Base-by-base conservation (phyloP, 2,888 invertebrate genomes). In the Platycheirus albimanus region DNA sequence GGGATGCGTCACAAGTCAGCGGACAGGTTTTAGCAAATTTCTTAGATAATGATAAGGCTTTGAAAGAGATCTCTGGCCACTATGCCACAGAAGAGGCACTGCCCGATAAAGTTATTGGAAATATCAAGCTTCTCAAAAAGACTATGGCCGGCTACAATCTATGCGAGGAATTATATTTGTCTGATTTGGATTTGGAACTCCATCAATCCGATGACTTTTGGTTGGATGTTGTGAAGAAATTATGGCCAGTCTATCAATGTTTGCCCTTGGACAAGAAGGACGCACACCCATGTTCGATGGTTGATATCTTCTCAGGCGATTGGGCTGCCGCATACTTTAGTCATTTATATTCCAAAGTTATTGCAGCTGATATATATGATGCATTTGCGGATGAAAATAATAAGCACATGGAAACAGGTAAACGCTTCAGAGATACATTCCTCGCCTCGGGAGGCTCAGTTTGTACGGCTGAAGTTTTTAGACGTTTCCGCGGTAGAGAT, bases 401-500 rank as follows among this genome's bases (percentile, higher is more conserved):
- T 0, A 85, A 92, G 36, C 74, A 84, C 30, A 77, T 75, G 85
- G 93, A 92, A 51, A 93, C 94, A 4, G 95, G 95, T 0, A 93
- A 92, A 86, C 92, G 95, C 78, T 98, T 95, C 88, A 93, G 95
- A 85, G 95, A 96, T 72, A 97, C 97, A 1, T 97, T 96, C 91
- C 92, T 99, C 81, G 93, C 96, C 0, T 92, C 94, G 2, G 98
- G 97, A 6, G 97, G 98, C 3, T 94, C 95, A 80, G 93, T 95
- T 85, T 94, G 96, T 85, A 94, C 97, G 0, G 94, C 93, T 81
- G 96, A 98, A 91, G 94, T 97, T 5, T 99, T 99, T 91, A 93
- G 98, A 72, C 93, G 95, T 88, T 99, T 98, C 91, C 93, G 97
- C 84, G 98, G 98, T 0, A 93, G 98, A 58, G 98, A 99, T 91